phyloP scores from a whole-genome alignment of 2,888 invertebrate species.

The Oscheius sp. region DNA sequence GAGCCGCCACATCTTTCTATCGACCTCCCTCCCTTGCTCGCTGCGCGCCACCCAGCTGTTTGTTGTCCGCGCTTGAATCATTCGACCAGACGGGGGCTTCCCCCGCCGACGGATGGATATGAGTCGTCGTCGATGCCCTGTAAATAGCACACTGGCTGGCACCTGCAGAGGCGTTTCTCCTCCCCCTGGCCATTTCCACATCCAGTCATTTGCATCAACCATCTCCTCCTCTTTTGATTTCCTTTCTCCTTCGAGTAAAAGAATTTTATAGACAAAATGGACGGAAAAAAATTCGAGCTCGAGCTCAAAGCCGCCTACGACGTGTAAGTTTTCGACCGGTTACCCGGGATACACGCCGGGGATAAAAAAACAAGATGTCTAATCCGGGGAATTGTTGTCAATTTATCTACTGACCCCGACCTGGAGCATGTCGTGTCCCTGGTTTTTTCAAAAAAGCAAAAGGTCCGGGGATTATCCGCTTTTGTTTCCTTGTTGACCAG shows the following conservation, averaged over 20 bases:
- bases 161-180: too few species aligned
- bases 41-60: neutral
- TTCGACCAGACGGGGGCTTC: too few species aligned
- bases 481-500: neutral
- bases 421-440: constrained; percentile 5
- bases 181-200: too few species aligned
- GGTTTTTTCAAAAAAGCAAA: constrained; percentile 1
- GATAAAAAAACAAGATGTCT: neutral
- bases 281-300: constrained; percentile 42
- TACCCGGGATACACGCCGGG: too few species aligned
- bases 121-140: too few species aligned
- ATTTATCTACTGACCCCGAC: neutral
- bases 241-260: neutral
- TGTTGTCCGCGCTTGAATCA: neutral
- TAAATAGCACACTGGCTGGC: too few species aligned
- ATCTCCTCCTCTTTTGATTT: neutral
- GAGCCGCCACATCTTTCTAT: constrained; percentile 4
- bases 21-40: constrained; percentile 2
- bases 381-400: neutral
- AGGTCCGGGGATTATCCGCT: neutral
- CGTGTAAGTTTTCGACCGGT: constrained; percentile 42
- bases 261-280: constrained; percentile 20
- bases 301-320: constrained; percentile 52
- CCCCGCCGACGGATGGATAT: too few species aligned
- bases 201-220: neutral